Percentiles rank a stretch among this genome's conserved stretches.
Conservation (phyloP, 2,888 invertebrate genomes). For the Rhaphigaster nebulosa region DNA sequence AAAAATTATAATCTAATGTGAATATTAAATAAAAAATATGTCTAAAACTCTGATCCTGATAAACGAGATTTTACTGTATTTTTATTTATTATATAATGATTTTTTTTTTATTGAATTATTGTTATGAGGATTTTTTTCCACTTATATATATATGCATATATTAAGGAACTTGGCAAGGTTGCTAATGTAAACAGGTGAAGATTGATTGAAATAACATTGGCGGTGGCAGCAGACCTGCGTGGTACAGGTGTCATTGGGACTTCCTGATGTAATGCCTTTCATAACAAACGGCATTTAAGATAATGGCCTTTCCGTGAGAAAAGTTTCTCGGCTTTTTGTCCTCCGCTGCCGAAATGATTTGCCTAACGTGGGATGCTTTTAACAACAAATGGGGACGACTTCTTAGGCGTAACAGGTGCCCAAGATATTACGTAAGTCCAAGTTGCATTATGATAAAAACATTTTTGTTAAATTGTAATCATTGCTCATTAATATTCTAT, state of each 20-base stretch:
- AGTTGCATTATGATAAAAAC: neutral
- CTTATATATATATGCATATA: neutral
- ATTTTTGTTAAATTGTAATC: too few species aligned
- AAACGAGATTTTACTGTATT: too few species aligned
- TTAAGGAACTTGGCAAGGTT: neutral
- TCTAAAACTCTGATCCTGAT: too few species aligned
- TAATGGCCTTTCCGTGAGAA: conserved; percentile 44
- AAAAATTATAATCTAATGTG: too few species aligned
- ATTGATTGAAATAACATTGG: neutral
- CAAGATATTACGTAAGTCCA: neutral
- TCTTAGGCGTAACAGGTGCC: neutral
- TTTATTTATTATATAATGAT: too few species aligned
- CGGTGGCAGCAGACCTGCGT: too few species aligned
- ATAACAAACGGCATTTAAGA: conserved; percentile 39
- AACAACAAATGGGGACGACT: neutral
- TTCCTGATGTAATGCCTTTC: conserved; percentile 23
- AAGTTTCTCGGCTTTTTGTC: conserved; percentile 23
- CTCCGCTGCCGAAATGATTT: conserved; percentile 6
- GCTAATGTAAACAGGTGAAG: neutral
- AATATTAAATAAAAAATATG: too few species aligned
- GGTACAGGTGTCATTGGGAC: conserved; percentile 13
- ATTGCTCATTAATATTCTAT: too few species aligned
- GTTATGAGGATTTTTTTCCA: too few species aligned
- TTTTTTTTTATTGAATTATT: too few species aligned
- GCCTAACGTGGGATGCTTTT: neutral